Evolutionary conservation across 2,113 vertebrate genomes (phyloP), one percentile per base, ranked within the genome.

Genomic region (Pipra filicauda): DNA sequence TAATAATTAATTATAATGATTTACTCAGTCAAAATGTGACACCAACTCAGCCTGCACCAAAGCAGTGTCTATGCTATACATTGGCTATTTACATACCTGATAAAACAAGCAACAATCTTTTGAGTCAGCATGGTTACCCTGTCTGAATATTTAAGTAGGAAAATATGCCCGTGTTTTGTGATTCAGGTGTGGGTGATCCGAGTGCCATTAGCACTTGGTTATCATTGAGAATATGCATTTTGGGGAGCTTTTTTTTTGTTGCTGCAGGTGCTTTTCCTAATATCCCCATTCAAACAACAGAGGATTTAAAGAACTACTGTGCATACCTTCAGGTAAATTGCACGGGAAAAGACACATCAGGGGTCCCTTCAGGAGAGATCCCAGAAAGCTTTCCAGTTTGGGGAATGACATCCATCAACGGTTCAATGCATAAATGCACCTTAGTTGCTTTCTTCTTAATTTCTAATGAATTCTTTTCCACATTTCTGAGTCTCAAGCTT

Each of bases 281-380:
- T 18, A 24, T 2, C 11, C 16, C 9, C 0, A 0, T n/a, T 85
- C 23, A 69, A 85, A 41, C 1, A 17, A 48, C 1, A 1, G 20
- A 26, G 8, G 24, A 12, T 41, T 88, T 77, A 58, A 74, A 62
- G 46, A 54, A 73, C 16, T 46, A 11, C 31, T 6, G 46, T 15
- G 41, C 28, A 67, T 52, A 72, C 2, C 6, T 58, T 21, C 48
- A 24, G 23, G 12, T 12, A 52, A 64, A 2, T 5, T 69, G 57
- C 39, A 51, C 11, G 52, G 41, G 12, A 43, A 69, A 92, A 71
- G 14, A 15, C 12, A 69, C 13, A 9, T 9, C 48, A 72, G 11
- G 19, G 8, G 48, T 48, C 15, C 2, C 1, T 20, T 64, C 51
- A 28, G 41, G 28, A 85, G 11, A 67, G 33, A 9, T 73, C 0